A percentile compares a stretch with the other conserved stretches of the same genome.
phyloP scores from a whole-genome alignment of 2,888 invertebrate species.

The Ochropleura plecta region DNA sequence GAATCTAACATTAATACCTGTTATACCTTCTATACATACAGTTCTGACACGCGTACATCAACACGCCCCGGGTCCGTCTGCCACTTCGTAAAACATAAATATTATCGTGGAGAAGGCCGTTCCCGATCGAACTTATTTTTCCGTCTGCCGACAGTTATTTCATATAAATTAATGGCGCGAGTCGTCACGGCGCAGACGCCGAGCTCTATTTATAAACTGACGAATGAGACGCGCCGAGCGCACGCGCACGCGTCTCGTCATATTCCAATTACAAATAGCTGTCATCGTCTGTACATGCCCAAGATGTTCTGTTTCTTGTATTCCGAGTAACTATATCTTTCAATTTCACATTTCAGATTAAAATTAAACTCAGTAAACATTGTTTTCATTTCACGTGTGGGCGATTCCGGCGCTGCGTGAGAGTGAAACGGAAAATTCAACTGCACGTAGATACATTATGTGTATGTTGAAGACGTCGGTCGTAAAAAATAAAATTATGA shows the following conservation, averaged over 20 bases:
- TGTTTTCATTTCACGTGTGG: conserved; percentile 58
- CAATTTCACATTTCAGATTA: conserved; percentile 70
- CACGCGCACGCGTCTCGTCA: conserved; percentile 89
- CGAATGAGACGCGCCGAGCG: conserved; percentile 90
- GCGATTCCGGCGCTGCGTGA: conserved; percentile 58
- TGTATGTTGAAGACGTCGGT: conserved; percentile 68
- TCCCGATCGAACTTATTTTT: conserved; percentile 89
- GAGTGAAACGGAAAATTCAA: conserved; percentile 79
- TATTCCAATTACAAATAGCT: conserved; percentile 91
- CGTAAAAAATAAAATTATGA: conserved; percentile 89
- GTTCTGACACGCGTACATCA: conserved; percentile 85
- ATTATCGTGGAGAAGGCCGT: conserved; percentile 89
- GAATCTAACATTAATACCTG: conserved; percentile 75
- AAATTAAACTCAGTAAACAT: conserved; percentile 66
- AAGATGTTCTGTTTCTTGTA: conserved; percentile 77
- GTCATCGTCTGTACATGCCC: conserved; percentile 86
- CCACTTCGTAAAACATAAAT: conserved; percentile 90
- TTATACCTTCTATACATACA: conserved; percentile 71
- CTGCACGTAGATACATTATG: conserved; percentile 72
- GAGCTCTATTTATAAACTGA: conserved; percentile 90
- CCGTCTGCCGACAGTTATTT: conserved; percentile 90
- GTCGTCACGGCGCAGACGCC: conserved; percentile 90
- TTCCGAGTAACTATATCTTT: conserved; percentile 74
- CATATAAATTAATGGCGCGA: conserved; percentile 91
- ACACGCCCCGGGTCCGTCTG: conserved; percentile 78